Base-by-base conservation (phyloP, 2,797 vertebrate genomes). In the Lepus townsendii region DNA sequence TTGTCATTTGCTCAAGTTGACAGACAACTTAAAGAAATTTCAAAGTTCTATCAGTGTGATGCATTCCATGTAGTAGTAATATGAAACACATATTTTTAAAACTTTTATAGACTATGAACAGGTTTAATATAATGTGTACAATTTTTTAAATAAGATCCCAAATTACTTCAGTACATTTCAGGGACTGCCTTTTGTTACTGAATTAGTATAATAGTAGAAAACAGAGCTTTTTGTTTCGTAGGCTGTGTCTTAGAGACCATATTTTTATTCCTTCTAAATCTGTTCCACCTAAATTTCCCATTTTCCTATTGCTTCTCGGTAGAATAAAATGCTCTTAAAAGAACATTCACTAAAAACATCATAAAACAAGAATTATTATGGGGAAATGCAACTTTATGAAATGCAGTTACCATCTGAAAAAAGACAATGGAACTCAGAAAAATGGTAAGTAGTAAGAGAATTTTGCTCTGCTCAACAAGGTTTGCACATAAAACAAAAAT, bases 1-100 rank as follows among this genome's bases (percentile, higher is more conserved):
- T 95, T 97, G 96, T 72, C 84, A 94, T 76, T 95, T 96, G 89
- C 96, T 97, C 91, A 32, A 27, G 92, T 30, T 94, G 96, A 96
- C 91, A 97, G 95, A 71, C 73, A 72, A 30, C 1, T 93, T 85
- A 96, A 96, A 97, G 77, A 97, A 95, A 97, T 54, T 65, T 88
- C 73, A 69, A 95, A 83, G 79, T 80, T 95, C 76, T 66, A 80
- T 82, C 52, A 30, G 10, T 3, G 7, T 12, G 66, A 26, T 30
- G 26, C 35, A 75, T 94, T 94, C 38, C 30, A 54, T 8, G 66
- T 63, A 76, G 47, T 75, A 62, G 30, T 35, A 73, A 9, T 71
- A 88, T n/a, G 10, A 16, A 90, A 90, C 57, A 16, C 5, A 27
- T 54, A 83, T 38, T 73, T 96, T 91, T 32, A 19, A 83, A 93